phyloP scores from a whole-genome alignment of 2,888 invertebrate species.

The Conistra vaccinii region DNA sequence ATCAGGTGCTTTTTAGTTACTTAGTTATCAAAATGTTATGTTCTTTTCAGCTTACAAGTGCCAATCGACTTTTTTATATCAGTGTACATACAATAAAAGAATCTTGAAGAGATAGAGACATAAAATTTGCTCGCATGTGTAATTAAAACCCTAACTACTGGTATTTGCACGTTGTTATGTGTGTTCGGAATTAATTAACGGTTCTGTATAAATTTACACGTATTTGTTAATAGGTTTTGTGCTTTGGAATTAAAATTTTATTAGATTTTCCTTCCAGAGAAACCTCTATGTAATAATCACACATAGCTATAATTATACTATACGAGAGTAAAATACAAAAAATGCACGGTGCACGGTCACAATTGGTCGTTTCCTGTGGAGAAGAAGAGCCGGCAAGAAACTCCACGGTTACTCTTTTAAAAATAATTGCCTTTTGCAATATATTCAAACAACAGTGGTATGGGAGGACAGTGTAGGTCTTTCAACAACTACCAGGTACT shows the following conservation, averaged over 20 bases:
- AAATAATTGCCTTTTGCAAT: too few species aligned
- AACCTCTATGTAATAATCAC: not conserved
- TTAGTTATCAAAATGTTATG: not conserved
- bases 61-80: not conserved
- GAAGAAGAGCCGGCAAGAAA: too few species aligned
- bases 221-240: conserved; percentile 18
- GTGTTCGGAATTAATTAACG: conserved; percentile 36
- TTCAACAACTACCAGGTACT: too few species aligned
- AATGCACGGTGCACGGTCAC: too few species aligned
- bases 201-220: conserved; percentile 17
- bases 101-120: conserved; percentile 56
- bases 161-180: conserved; percentile 45
- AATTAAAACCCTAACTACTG: conserved; percentile 55
- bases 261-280: not conserved
- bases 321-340: too few species aligned
- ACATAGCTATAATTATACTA: not conserved
- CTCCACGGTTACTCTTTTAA: too few species aligned
- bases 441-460: too few species aligned
- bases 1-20: not conserved
- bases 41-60: too few species aligned
- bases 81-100: conserved; percentile 12
- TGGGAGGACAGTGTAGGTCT: too few species aligned
- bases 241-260: conserved; percentile 22
- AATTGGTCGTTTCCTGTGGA: too few species aligned
- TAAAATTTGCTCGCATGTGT: conserved; percentile 47